These are phyloP conservation scores for Nibea albiflora DNA, from an alignment of 2,113 vertebrate genomes.

Conservation along the genomic window DNA sequence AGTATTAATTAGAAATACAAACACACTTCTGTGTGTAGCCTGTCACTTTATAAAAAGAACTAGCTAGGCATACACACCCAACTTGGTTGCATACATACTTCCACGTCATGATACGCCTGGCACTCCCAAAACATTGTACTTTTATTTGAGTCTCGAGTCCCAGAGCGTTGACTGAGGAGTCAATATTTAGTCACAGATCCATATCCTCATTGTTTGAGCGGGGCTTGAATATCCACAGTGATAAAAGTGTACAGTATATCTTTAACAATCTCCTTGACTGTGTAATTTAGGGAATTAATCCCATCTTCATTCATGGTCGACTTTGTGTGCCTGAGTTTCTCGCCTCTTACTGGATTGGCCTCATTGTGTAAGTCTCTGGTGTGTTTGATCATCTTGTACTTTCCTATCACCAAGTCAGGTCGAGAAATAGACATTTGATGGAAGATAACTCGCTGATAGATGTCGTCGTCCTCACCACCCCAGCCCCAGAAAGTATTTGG, in stretches of 20 bases:
- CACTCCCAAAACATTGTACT: background rate
- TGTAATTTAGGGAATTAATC: slow-evolving; percentile 89
- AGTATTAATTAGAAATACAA: background rate
- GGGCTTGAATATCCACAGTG: slow-evolving; percentile 86
- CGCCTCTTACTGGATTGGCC: slow-evolving; percentile 85
- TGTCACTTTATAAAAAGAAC: too few species aligned
- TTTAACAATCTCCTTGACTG: slow-evolving; percentile 84
- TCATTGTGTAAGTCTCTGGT: slow-evolving; percentile 91
- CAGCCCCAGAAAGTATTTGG: slow-evolving; percentile 98
- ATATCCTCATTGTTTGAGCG: background rate
- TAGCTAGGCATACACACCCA: background rate
- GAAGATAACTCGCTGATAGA: slow-evolving; percentile 80
- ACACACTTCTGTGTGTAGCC: background rate
- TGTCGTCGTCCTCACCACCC: slow-evolving; percentile 98
- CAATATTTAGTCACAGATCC: too few species aligned
- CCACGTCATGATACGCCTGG: too few species aligned
- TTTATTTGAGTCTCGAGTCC: too few species aligned
- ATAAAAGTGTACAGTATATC: slow-evolving; percentile 89
- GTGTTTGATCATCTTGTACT: slow-evolving; percentile 93
- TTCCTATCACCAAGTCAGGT: slow-evolving; percentile 85
- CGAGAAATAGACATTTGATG: slow-evolving; percentile 90
- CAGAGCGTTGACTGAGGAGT: too few species aligned
- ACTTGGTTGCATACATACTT: background rate
- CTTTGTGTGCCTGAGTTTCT: slow-evolving; percentile 81
- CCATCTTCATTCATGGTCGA: slow-evolving; percentile 89